phyloP scores from a whole-genome alignment of 2,888 invertebrate genomes.

The Eilema griseolum region DNA sequence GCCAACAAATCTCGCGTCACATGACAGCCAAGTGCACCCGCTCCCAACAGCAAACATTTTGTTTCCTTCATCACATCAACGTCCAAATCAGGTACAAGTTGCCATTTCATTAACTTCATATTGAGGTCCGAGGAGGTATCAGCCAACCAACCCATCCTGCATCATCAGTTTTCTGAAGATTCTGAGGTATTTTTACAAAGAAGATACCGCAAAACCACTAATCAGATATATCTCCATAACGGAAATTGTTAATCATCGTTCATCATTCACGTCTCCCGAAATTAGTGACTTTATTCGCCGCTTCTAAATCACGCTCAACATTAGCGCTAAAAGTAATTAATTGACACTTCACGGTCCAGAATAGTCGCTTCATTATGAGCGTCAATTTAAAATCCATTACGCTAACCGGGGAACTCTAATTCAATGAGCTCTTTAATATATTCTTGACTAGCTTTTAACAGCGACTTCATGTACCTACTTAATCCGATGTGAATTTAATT shows the following conservation, averaged over 20 bases:
- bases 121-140: slow-evolving; percentile 96
- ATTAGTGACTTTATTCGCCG: slow-evolving; percentile 1
- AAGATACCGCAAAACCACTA: neutral
- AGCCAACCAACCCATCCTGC: too few species aligned
- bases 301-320: slow-evolving; percentile 14
- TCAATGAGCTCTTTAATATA: slow-evolving; percentile 31
- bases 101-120: slow-evolving; percentile 99
- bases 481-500: too few species aligned
- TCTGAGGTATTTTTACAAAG: too few species aligned
- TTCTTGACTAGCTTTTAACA: neutral
- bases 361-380: slow-evolving; percentile 37
- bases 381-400: slow-evolving; percentile 52
- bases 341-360: slow-evolving; percentile 30
- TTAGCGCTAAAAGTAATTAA: slow-evolving; percentile 32
- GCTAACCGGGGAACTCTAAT: slow-evolving; percentile 36
- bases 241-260: slow-evolving; percentile 2
- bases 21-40: slow-evolving; percentile 98
- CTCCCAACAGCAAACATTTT: slow-evolving; percentile 95
- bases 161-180: too few species aligned
- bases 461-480: neutral
- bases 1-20: slow-evolving; percentile 96
- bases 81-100: slow-evolving; percentile 95
- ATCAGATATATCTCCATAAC: neutral
- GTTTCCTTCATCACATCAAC: slow-evolving; percentile 92
- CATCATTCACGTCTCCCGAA: neutral